Evolutionary conservation across 2,113 vertebrate genomes (phyloP), one percentile per base, ranked within the genome.

Genomic region (Mohoua ochrocephala): DNA sequence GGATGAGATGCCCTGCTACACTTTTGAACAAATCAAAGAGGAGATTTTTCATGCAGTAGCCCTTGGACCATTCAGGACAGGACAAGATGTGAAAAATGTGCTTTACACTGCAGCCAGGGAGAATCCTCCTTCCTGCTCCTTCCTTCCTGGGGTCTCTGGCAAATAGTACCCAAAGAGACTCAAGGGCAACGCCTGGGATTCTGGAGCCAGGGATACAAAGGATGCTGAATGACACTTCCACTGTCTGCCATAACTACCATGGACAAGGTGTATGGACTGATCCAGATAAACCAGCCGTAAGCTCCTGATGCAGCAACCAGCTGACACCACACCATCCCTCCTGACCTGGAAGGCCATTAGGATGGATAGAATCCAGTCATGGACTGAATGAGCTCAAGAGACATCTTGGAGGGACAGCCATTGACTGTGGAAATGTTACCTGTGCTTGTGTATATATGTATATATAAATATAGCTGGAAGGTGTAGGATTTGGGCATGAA

Each of bases 211-310:
- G 63, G 33, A 22, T 33, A 15, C 37, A 60, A 37, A 52, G 14
- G 9, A 37, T 44, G 59, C 22, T 39, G 28, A 64, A 15, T 19
- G 28, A 18, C 18, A 12, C 14, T 74, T n/a, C 22, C 24, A 18
- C 23, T n/a, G 4, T 23, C 19, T 74, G 59, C 69, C 50, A 13
- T 7, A 56, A 23, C 9, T 11, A 23, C 41, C 18, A 6, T 1
- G 12, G 28, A 19, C 9, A 64, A 28, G 15, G 12, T 12, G 28
- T 27, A 23, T 0, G 7, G 69, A 19, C 18, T 47, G 28, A 23
- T 23, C n/a, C 41, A 28, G 22, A 64, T 15, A 54, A 53, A 33
- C 11, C 11, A 27, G 22, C 2, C 0, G 0, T 9, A 17, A 27
- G 7, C 49, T 33, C 39, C 15, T 54, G 39, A 6, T 45, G 18